These are phyloP conservation scores for Jordanella pulchra DNA, from an alignment of 2,797 vertebrate species.

Conservation along the genomic window DNA sequence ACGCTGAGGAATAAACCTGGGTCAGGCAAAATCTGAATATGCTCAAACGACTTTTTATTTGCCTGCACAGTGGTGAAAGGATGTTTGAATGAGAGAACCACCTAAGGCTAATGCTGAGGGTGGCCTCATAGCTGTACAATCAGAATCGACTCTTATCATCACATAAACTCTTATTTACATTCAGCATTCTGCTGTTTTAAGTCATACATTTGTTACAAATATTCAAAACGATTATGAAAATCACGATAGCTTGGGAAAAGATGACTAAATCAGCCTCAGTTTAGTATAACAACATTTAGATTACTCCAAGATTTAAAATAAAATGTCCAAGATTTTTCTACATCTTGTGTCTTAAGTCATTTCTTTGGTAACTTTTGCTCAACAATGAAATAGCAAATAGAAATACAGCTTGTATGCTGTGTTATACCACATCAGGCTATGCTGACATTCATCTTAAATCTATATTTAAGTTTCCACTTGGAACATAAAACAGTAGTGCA, in stretches of 20 bases:
- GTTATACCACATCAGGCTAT: conserved; percentile 17
- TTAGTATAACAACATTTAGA: too few relatives aligned
- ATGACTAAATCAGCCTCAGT: neutral
- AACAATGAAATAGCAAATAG: neutral
- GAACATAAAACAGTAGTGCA: conserved; percentile 6
- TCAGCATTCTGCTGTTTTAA: neutral
- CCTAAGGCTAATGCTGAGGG: neutral
- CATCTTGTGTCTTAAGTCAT: neutral
- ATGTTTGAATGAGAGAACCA: conserved; percentile 12
- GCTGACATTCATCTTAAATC: conserved; percentile 7
- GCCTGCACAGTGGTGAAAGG: conserved; percentile 21
- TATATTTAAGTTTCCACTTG: neutral
- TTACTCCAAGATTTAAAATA: too few relatives aligned
- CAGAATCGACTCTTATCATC: neutral
- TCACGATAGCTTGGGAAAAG: neutral
- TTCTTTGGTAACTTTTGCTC: conserved; percentile 15
- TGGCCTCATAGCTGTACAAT: neutral
- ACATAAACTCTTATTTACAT: conserved; percentile 10
- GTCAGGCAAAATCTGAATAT: conserved; percentile 25
- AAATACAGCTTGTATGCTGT: neutral
- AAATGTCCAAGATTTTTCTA: neutral
- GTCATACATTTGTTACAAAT: neutral
- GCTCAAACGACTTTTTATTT: conserved; percentile 31
- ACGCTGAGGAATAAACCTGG: conserved; percentile 18
- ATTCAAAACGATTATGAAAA: neutral